These are phyloP conservation scores for Muscicapa striata DNA, from an alignment of 2,797 vertebrate species.

Conservation along the genomic window DNA sequence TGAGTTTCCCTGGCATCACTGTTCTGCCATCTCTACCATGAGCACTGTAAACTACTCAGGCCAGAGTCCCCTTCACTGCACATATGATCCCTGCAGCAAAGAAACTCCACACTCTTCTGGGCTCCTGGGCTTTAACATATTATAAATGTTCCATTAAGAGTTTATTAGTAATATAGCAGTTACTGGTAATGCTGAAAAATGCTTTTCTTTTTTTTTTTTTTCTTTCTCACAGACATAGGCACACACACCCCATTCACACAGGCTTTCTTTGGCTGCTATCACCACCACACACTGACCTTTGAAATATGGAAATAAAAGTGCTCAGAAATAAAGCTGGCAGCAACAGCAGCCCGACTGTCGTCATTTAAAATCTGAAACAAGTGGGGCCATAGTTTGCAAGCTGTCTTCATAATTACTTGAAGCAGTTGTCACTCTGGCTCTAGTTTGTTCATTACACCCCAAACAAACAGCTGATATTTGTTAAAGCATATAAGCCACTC, in stretches of 20 bases:
- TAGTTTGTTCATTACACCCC: slow-evolving; percentile 75
- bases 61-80: not conserved
- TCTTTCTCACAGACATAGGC: not conserved
- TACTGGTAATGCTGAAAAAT: not conserved
- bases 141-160: not conserved
- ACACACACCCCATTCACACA: not conserved
- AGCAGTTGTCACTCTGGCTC: slow-evolving; percentile 79
- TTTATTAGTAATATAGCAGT: not conserved
- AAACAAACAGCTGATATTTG: slow-evolving; percentile 78
- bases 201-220: slow-evolving; percentile 4
- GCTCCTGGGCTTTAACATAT: not conserved
- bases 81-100: not conserved
- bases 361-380: slow-evolving; percentile 77
- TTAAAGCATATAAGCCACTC: slow-evolving; percentile 77
- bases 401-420: slow-evolving; percentile 78
- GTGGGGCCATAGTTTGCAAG: slow-evolving; percentile 75
- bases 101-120: not conserved
- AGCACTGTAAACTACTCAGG: not conserved
- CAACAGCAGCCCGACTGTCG: slow-evolving; percentile 68
- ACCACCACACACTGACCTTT: slow-evolving; percentile 76
- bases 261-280: slow-evolving; percentile 65
- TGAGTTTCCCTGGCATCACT: not conserved
- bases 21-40: not conserved
- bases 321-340: slow-evolving; percentile 79
- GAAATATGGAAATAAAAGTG: slow-evolving; percentile 80